phyloP scores from a whole-genome alignment of 2,113 vertebrate genomes.

The Embiotoca jacksoni region DNA sequence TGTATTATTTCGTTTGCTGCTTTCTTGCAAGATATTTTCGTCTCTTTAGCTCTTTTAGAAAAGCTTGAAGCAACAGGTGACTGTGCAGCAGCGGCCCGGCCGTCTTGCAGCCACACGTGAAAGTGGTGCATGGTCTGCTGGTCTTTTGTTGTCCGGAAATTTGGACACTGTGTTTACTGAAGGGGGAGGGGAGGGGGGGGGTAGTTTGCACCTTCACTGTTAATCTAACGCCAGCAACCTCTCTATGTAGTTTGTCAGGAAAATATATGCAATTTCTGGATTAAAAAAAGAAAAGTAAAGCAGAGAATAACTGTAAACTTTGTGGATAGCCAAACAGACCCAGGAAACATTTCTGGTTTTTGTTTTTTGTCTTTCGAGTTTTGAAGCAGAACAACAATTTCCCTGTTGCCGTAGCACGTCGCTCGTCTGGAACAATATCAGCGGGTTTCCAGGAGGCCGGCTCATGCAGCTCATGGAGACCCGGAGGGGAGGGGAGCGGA shows the following conservation, averaged over 20 bases:
- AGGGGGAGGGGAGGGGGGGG: background rate
- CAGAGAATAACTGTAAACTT: too few species aligned
- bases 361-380: too few species aligned
- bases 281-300: background rate
- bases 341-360: background rate
- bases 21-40: background rate
- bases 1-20: background rate
- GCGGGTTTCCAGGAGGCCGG: slow-evolving; percentile 49
- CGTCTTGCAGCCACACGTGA: slow-evolving; percentile 53
- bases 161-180: slow-evolving; percentile 66
- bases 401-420: background rate
- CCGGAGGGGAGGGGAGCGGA: background rate
- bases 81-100: slow-evolving; percentile 19
- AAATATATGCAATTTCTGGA: background rate
- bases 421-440: slow-evolving; percentile 33
- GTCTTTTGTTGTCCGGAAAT: slow-evolving; percentile 73
- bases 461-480: slow-evolving; percentile 58
- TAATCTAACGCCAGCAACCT: background rate
- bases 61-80: slow-evolving; percentile 71
- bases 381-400: slow-evolving; percentile 7
- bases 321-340: too few species aligned
- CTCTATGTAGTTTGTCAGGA: background rate
- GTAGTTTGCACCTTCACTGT: background rate
- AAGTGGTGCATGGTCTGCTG: slow-evolving; percentile 63
- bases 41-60: slow-evolving; percentile 10